Evolutionary conservation across 2,113 vertebrate species (phyloP), one percentile per base, ranked within the genome.

Genomic region (Thymallus thymallus): DNA sequence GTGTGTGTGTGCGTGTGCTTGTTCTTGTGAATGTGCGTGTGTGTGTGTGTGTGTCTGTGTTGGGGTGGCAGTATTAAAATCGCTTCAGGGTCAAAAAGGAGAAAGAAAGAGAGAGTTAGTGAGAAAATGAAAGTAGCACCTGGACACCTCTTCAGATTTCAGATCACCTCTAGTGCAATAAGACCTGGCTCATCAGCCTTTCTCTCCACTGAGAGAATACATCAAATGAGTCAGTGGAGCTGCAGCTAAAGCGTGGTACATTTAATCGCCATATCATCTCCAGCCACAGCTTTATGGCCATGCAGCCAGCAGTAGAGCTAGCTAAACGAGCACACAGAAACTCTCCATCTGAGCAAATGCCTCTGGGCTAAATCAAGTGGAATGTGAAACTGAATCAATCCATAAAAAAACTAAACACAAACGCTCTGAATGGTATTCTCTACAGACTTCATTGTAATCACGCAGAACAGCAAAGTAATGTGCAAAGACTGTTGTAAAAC

Each of bases 261-360:
- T 89, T 88, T 88, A 86, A 88, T 85, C 81, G 81, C 81, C 77
- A 72, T 79, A 78, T 87, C 75, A 78, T 80, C 80, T 76, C 76
- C 74, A 80, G 80, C 75, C 81, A 77, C 77, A 85, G 83, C 75
- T 86, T 88, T 85, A 81, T 79, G 79, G 73, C 48, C 48, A 51
- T 51, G 48, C 48, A 73, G 58, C 32, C 65, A 56, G 73, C 76
- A 75, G 69, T 74, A 68, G 70, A 71, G 73, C 48, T 4, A 46
- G 69, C 76, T 80, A 80, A 86, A 86, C 86, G 80, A 87, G 84
- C 86, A 81, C 48, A 51, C 62, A 6, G 67, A 62, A 62, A 79
- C 73, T 78, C 62, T 76, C 77, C 7, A 24, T 74, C 75, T 71
- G 69, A 51, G 16, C 48, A 51, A 51, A 51, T 51, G 48, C 73